Percentiles rank a stretch among this genome's conserved stretches.
Conservation (phyloP, 2,888 invertebrate genomes). For the Blomia tropicalis region DNA sequence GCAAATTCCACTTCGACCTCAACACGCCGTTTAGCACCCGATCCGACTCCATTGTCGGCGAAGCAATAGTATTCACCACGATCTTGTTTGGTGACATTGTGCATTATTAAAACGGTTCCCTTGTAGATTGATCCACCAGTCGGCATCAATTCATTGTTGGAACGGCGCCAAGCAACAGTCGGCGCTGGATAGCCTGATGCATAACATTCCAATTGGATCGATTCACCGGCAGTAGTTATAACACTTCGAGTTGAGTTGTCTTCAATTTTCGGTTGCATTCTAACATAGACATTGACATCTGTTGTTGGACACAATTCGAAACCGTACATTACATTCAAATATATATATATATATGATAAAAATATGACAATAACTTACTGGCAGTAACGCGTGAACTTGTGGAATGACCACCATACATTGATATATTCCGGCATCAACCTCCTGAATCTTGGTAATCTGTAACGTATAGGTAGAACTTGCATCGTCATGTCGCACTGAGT, state of each 20-base stretch:
- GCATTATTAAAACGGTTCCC: constrained; percentile 62
- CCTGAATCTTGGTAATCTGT: constrained; percentile 55
- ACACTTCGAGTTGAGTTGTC: constrained; percentile 76
- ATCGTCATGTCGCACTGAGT: constrained; percentile 29
- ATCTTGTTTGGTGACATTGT: constrained; percentile 56
- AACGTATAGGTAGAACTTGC: constrained; percentile 29
- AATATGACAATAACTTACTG: too few species aligned
- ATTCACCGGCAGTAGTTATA: constrained; percentile 37
- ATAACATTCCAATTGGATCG: constrained; percentile 55
- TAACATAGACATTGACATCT: constrained; percentile 64
- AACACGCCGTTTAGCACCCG: constrained; percentile 55
- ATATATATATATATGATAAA: too few species aligned
- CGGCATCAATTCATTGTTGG: constrained; percentile 78
- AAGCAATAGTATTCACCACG: constrained; percentile 84
- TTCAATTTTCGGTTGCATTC: constrained; percentile 71
- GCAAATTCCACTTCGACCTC: constrained; percentile 51
- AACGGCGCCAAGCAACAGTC: constrained; percentile 68
- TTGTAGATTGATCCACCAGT: constrained; percentile 44
- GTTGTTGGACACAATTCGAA: background rate
- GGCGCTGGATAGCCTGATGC: constrained; percentile 71
- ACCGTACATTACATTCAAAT: background rate
- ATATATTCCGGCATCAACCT: constrained; percentile 73
- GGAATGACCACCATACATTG: constrained; percentile 66
- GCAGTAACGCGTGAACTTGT: constrained; percentile 62
- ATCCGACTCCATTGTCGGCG: constrained; percentile 40